Conservation (phyloP, 2,888 invertebrate genomes). For the Clepsis dumicolana region DNA sequence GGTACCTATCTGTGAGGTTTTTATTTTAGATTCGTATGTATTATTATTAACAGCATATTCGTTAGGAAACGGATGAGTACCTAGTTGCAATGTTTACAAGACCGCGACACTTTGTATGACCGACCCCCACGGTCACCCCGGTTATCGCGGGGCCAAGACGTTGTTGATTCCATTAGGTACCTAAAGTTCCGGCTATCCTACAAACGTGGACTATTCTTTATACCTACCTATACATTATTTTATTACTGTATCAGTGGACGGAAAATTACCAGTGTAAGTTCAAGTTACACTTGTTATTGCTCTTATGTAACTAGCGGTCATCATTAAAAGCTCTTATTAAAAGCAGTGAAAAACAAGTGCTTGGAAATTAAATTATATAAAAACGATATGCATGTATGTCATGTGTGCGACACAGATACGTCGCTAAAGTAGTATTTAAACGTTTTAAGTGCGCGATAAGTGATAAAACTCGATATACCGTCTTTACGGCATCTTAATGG, state of each 20-base stretch:
- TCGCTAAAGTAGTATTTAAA: neutral
- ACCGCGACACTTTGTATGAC: neutral
- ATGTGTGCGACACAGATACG: constrained; percentile 1
- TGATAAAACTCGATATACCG: neutral
- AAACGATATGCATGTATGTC: constrained; percentile 3
- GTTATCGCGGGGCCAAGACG: constrained; percentile 2
- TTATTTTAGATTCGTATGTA: neutral
- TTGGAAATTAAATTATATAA: constrained; percentile 9
- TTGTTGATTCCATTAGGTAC: neutral
- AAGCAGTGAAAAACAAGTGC: neutral
- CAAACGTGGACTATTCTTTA: neutral
- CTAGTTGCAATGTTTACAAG: constrained; percentile 1
- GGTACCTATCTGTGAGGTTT: neutral
- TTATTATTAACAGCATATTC: neutral
- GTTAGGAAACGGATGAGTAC: neutral
- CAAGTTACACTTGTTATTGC: neutral
- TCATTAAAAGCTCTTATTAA: constrained; percentile 3
- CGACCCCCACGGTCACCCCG: constrained; percentile 9
- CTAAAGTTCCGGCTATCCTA: constrained; percentile 9
- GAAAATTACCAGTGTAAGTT: constrained; percentile 5
- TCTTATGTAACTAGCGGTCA: neutral
- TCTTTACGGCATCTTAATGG: constrained; percentile 5
- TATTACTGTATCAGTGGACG: neutral
- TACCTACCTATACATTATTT: neutral
- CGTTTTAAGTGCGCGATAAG: constrained; percentile 9